Conservation (phyloP, 2,888 invertebrate genomes). For the Agriotes lineatus region DNA sequence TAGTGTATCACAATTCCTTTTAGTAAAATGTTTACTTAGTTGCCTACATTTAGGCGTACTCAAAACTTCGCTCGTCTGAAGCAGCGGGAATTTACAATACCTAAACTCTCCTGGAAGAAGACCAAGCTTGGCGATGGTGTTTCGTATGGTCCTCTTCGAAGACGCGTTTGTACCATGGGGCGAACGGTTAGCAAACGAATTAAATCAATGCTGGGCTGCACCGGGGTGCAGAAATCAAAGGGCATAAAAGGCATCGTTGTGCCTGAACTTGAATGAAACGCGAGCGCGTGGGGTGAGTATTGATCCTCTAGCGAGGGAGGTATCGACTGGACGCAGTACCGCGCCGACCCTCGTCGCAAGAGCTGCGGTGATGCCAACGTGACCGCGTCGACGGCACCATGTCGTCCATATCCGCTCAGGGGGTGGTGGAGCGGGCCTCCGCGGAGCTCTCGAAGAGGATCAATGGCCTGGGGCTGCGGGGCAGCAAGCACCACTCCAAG, state of each 20-base stretch:
- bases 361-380: slow-evolving; percentile 39
- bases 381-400: slow-evolving; percentile 62
- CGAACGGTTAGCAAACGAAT: too few species aligned
- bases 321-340: slow-evolving; percentile 46
- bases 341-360: slow-evolving; percentile 39
- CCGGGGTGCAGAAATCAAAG: slow-evolving; percentile 3
- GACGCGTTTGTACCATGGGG: too few species aligned
- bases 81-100: too few species aligned
- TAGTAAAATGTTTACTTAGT: too few species aligned
- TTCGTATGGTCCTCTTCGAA: too few species aligned
- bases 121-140: too few species aligned
- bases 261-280: slow-evolving; percentile 46
- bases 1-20: too few species aligned
- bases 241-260: slow-evolving; percentile 13
- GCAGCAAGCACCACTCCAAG: slow-evolving; percentile 65
- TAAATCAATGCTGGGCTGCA: not conserved
- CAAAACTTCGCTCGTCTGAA: too few species aligned
- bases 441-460: slow-evolving; percentile 91
- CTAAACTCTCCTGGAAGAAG: too few species aligned
- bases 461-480: slow-evolving; percentile 75
- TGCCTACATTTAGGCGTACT: too few species aligned
- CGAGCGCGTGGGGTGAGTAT: slow-evolving; percentile 46
- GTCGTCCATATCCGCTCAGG: slow-evolving; percentile 89
- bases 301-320: slow-evolving; percentile 46
- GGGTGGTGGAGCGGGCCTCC: slow-evolving; percentile 91